Evolutionary conservation across 2,113 vertebrate genomes (phyloP), one percentile per base, ranked within the genome.

Genomic region (Elephantulus edwardii): DNA sequence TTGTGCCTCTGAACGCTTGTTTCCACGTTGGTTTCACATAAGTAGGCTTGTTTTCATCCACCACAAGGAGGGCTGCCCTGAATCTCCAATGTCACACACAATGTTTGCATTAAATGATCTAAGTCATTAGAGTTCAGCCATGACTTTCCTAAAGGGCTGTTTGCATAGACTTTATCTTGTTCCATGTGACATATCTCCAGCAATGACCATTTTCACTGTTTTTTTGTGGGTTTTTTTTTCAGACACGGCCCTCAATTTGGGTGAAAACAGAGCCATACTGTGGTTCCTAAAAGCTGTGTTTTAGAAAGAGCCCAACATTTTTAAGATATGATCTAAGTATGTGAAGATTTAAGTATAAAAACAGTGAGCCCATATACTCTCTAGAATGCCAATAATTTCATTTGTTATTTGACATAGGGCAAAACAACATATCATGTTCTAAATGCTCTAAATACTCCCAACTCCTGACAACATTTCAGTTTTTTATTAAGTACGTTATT

Each of bases 71-170:
- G 30, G 66, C 66, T 74, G 54, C 38, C 30, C 30, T 56, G n/a
- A 70, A 62, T 84, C 58, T 89, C 89, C n/a, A 50, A 77, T 89
- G 86, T 72, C 64, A 76, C 88, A 90, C 95, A 96, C 66, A 81
- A 93, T 96, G 96, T 96, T 96, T 70, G 68, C 86, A 96, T 96
- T 96, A 96, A 95, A 85, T 78, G 90, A 93, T 81, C 70, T 81
- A 90, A 90, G 92, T 93, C 86, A 58, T 93, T 88, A 88, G 88
- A 94, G 95, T 95, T 96, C 95, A 96, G 90, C 92, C 96, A 86
- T 95, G 94, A 95, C 95, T 90, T 93, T 81, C 72, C 64, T 75
- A 66, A 92, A 91, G 77, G 52, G 17, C 88, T 96, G 83, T 96
- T 93, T 96, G 91, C 80, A 80, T 93, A 94, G 93, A 70, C 88